A percentile compares a stretch with the other conserved stretches of the same genome.
phyloP scores from a whole-genome alignment of 1,140 invertebrate species.

The Trichonephila clavata region DNA sequence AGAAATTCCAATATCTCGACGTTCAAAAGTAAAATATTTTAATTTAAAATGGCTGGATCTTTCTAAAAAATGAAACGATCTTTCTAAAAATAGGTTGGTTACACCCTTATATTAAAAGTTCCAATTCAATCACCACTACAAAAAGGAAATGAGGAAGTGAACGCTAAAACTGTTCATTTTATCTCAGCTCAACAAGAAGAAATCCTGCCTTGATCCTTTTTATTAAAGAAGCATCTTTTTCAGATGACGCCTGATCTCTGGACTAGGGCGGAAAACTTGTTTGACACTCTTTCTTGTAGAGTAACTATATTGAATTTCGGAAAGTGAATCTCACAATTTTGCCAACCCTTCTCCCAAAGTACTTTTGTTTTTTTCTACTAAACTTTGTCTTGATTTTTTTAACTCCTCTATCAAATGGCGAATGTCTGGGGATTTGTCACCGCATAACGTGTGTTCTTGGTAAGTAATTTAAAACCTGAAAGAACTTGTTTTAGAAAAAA shows the following conservation, averaged over 20 bases:
- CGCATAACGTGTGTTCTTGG: not conserved
- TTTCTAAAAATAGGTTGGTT: not conserved
- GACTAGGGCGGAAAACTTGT: not conserved
- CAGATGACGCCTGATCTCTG: not conserved
- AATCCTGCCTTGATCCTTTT: not conserved
- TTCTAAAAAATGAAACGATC: not conserved
- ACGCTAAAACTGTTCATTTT: not conserved
- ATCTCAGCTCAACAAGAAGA: not conserved
- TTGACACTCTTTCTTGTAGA: not conserved
- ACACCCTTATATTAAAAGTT: not conserved
- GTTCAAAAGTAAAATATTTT: not conserved
- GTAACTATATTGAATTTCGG: conserved; percentile 10
- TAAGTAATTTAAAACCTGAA: no score
- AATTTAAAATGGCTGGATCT: not conserved
- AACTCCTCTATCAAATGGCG: not conserved
- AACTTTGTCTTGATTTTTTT: not conserved
- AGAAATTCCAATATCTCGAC: not conserved
- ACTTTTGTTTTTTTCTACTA: not conserved
- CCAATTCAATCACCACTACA: not conserved
- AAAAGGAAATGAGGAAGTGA: not conserved
- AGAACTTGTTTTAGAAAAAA: no score
- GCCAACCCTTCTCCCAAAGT: not conserved
- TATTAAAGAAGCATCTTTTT: not conserved
- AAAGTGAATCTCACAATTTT: not conserved
- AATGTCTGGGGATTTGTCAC: not conserved